These are phyloP conservation scores for Reinhardtius hippoglossoides DNA, from an alignment of 2,113 vertebrate species.

Conservation along the genomic window DNA sequence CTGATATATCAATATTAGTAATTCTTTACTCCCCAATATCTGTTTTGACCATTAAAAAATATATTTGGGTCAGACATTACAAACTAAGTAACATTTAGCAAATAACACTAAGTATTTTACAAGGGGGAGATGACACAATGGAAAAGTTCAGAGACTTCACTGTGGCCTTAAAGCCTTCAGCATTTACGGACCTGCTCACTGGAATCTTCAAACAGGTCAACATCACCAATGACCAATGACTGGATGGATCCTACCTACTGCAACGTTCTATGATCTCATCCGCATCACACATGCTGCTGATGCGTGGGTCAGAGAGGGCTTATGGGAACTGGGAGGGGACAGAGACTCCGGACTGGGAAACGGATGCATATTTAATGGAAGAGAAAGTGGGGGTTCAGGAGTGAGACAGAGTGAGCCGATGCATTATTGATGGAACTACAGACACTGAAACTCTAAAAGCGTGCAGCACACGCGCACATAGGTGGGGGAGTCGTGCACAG, in stretches of 20 bases:
- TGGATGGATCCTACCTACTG: neutral
- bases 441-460: conserved; percentile 70
- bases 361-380: conserved; percentile 80
- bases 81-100: too few relatives aligned
- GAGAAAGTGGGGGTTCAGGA: conserved; percentile 67
- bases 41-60: too few relatives aligned
- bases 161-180: neutral
- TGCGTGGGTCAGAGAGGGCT: conserved; percentile 30
- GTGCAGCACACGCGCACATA: conserved; percentile 22
- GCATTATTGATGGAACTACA: conserved; percentile 78
- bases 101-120: too few relatives aligned
- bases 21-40: too few relatives aligned
- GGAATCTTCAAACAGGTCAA: neutral
- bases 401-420: conserved; percentile 65
- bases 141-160: neutral
- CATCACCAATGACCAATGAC: neutral
- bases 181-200: neutral
- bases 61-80: too few relatives aligned
- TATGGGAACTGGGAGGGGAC: conserved; percentile 62
- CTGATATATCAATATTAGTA: too few relatives aligned
- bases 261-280: conserved; percentile 15
- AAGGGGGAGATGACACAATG: neutral
- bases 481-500: conserved; percentile 6
- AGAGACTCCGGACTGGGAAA: conserved; percentile 61
- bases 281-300: conserved; percentile 26